These are phyloP conservation scores for Adelognathus sp. DNA, from an alignment of 2,888 invertebrate genomes.

Conservation along the genomic window DNA sequence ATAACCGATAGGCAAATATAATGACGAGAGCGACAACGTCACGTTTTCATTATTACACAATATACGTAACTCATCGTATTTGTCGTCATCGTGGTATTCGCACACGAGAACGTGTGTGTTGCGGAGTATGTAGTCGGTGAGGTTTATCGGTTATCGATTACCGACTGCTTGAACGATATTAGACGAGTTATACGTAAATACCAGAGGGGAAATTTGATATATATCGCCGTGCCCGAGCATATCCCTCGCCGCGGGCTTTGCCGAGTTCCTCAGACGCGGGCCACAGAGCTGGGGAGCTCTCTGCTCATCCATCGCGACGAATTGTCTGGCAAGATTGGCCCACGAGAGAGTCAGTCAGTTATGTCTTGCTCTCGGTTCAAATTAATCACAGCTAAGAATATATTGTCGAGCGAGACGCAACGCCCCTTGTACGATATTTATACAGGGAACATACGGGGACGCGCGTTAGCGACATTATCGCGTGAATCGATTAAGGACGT, in stretches of 20 bases:
- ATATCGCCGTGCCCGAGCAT: conserved; percentile 1
- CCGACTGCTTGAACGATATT: conserved; percentile 1
- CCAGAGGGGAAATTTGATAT: conserved; percentile 7
- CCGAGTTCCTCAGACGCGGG: neutral
- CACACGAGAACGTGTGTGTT: neutral
- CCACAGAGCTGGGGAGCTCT: neutral
- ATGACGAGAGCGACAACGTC: neutral
- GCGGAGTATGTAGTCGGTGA: neutral
- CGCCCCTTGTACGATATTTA: no score
- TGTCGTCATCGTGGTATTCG: neutral
- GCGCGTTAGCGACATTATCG: no score
- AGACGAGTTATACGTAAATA: neutral
- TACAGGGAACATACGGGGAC: no score
- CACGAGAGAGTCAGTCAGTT: no score
- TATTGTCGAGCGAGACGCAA: no score
- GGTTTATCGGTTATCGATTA: neutral
- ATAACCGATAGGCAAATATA: conserved; percentile 11
- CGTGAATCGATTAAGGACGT: no score
- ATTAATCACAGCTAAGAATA: no score
- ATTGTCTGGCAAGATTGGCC: no score
- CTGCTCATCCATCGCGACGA: no score
- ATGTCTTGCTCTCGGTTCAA: no score
- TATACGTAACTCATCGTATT: neutral
- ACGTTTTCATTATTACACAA: neutral
- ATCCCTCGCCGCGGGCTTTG: neutral